Evolutionary conservation across 2,888 invertebrate species (phyloP), one percentile per base, ranked within the genome.

Genomic region (Drosophila bunnanda): DNA sequence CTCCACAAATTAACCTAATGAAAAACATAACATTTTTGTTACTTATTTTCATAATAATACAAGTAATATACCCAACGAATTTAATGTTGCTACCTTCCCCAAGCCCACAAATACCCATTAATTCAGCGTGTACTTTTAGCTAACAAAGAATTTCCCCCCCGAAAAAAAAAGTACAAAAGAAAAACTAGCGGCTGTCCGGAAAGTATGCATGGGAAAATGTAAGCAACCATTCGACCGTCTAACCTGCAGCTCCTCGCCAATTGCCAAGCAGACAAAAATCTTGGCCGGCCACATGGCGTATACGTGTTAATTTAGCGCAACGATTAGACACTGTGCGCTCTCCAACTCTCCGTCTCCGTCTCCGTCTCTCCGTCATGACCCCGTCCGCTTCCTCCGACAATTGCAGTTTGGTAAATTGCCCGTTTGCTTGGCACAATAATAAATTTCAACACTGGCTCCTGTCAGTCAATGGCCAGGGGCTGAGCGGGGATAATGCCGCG

Each of bases 251-350:
- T 58, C 38, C 61, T 54, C 34, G 20, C 54, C 81, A 71, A 72
- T 71, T 69, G 62, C 64, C 65, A 75, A 61, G 53, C 62, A 76
- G 74, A 70, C 77, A 66, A 70, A 78, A 87, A 78, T 83, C 82
- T 82, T 77, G 71, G 61, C 36, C 74, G 64, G 64, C 82, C 88
- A 86, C 79, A 75, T 69, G 84, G 81, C 81, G 82, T 83, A 85
- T 85, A 83, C 88, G 83, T 83, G 83, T 83, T 83, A 83, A 83
- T 83, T 83, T 88, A 75, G 76, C 71, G 53, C 72, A 75, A 41
- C 85, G 88, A 82, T 83, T 83, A 83, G 82, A 85, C 88, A 84
- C 74, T 65, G 58, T 39, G 66, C 43, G 30, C 50, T 38, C 43
- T 17, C 28, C 32, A 12, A 20, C 20, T 9, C 17, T 17, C 28